These are phyloP conservation scores for Mormyrops boulengeri DNA, from an alignment of 2,797 vertebrate species.

Conservation along the genomic window DNA sequence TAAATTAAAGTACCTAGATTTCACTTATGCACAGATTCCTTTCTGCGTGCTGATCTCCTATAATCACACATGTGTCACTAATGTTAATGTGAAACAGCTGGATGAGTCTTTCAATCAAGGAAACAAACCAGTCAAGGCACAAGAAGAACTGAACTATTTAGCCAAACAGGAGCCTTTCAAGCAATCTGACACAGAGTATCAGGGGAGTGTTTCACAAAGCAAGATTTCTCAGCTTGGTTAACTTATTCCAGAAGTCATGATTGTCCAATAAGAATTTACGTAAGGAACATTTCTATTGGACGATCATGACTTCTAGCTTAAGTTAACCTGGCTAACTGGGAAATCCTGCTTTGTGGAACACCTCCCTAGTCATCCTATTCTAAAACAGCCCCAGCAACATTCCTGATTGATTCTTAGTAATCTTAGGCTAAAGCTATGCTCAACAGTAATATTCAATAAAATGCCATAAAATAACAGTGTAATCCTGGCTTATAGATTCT, in stretches of 20 bases:
- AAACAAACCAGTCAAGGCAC: not conserved
- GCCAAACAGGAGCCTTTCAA: not conserved
- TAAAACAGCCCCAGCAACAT: not conserved
- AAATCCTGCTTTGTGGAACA: not conserved
- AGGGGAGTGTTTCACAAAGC: not conserved
- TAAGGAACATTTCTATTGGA: not conserved
- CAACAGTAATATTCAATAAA: not conserved
- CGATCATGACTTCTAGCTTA: not conserved
- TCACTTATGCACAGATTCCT: not conserved
- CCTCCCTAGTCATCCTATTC: not conserved
- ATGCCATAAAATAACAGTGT: not conserved
- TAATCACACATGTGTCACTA: not conserved
- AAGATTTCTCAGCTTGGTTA: not conserved
- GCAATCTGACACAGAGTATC: not conserved
- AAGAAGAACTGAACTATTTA: not conserved
- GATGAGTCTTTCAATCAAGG: not conserved
- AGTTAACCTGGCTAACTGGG: not conserved
- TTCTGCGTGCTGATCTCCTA: not conserved
- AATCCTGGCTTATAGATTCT: not conserved
- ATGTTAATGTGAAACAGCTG: not conserved
- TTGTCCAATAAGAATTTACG: not conserved
- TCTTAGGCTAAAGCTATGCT: not conserved
- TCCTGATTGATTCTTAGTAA: not conserved
- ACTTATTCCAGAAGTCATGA: not conserved
- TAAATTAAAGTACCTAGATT: not conserved